These are phyloP conservation scores for Gobio gobio DNA, from an alignment of 2,113 vertebrate genomes.

Conservation along the genomic window DNA sequence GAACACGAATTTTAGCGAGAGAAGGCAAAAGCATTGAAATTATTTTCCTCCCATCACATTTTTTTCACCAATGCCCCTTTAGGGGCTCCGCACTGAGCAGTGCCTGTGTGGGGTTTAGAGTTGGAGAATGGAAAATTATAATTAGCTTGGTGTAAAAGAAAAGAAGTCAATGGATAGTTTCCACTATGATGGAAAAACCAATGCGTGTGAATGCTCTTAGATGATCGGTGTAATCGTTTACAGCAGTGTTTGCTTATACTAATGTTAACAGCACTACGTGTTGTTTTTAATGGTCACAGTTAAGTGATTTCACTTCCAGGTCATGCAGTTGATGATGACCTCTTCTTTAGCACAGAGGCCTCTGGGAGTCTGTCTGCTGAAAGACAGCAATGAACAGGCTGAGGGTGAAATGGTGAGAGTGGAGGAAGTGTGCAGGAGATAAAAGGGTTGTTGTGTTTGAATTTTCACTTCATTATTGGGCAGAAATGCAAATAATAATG, in stretches of 20 bases:
- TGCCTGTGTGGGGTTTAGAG: neutral
- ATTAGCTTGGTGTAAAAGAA: neutral
- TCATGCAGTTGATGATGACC: constrained; percentile 22
- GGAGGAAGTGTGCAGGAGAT: neutral
- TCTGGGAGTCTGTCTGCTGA: constrained; percentile 25
- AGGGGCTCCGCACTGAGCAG: neutral
- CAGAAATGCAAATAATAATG: constrained; percentile 13
- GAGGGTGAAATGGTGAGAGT: neutral
- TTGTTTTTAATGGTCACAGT: constrained; percentile 16
- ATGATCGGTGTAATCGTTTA: neutral
- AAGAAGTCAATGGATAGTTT: neutral
- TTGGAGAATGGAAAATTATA: neutral
- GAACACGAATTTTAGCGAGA: neutral
- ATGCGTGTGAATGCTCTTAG: neutral
- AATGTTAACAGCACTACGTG: constrained; percentile 21
- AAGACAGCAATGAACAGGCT: constrained; percentile 35
- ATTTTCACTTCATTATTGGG: neutral
- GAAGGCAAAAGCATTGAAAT: neutral
- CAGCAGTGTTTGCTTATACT: neutral
- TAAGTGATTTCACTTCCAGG: constrained; percentile 44
- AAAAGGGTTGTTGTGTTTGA: neutral
- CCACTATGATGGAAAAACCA: neutral
- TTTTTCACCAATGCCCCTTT: neutral
- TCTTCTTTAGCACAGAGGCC: constrained; percentile 18
- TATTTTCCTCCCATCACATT: neutral